Evolutionary conservation across 2,113 vertebrate genomes (phyloP).

Genomic region (Pygoscelis adeliae): DNA sequence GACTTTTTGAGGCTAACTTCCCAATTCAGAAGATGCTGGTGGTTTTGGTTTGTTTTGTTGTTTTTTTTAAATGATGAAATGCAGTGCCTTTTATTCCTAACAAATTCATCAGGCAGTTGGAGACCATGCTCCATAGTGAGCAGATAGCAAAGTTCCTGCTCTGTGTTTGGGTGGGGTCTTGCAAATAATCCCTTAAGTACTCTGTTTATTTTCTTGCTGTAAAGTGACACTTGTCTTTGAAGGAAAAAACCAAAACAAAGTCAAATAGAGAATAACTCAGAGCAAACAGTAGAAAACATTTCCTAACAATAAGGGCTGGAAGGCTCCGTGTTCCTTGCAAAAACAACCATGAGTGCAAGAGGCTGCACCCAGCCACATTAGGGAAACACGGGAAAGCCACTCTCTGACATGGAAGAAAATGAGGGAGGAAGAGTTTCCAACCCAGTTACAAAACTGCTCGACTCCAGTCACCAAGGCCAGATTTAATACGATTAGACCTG

Average conservation of each 20-base stretch:
- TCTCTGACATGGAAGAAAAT: neutral
- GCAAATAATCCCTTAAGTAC: neutral
- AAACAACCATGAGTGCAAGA: neutral
- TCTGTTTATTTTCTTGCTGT: constrained; percentile 31
- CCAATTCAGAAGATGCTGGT: neutral
- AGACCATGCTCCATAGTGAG: neutral
- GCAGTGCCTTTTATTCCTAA: neutral
- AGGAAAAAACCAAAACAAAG: neutral
- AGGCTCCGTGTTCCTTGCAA: neutral
- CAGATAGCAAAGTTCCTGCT: neutral
- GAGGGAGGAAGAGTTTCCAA: neutral
- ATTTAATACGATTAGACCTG: neutral
- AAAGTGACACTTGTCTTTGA: constrained; percentile 38
- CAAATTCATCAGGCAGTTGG: neutral
- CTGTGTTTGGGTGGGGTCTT: neutral
- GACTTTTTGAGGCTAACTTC: neutral
- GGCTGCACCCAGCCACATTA: neutral
- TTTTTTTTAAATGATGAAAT: neutral
- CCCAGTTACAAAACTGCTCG: neutral
- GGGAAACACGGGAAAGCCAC: neutral
- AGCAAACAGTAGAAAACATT: constrained; percentile 15
- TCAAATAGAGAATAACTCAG: neutral
- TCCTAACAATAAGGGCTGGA: neutral
- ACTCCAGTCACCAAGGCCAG: neutral
- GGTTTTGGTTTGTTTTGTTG: neutral